A percentile compares a stretch with the other conserved stretches of the same genome.
phyloP scores from a whole-genome alignment of 2,888 invertebrate genomes.

The Prenolepis imparis region DNA sequence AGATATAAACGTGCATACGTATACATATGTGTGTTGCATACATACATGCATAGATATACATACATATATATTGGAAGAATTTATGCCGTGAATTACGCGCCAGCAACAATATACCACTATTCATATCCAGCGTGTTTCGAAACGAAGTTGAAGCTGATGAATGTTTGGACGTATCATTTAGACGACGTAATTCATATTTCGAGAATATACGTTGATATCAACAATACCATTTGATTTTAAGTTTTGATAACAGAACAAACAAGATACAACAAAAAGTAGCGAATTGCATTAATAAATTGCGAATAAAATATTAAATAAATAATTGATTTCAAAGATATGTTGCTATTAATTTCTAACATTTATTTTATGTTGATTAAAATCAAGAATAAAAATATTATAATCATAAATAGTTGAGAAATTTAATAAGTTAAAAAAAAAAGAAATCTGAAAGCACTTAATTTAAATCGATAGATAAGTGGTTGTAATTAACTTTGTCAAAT shows the following conservation, averaged over 20 bases:
- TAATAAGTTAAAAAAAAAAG: not conserved
- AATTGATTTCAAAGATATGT: not conserved
- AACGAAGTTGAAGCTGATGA: not conserved
- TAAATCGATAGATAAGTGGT: not conserved
- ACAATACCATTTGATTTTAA: not conserved
- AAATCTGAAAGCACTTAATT: not conserved
- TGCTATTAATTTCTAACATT: not conserved
- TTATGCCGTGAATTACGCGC: constrained; percentile 54
- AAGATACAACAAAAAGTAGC: not conserved
- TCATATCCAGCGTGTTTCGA: not conserved
- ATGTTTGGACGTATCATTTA: not conserved
- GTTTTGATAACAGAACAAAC: not conserved
- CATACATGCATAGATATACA: constrained; percentile 48
- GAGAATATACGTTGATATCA: not conserved
- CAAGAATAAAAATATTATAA: not conserved
- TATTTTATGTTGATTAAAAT: not conserved
- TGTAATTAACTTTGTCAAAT: not conserved
- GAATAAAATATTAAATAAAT: not conserved
- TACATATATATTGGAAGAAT: constrained; percentile 50
- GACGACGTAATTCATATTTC: not conserved
- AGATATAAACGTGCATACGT: constrained; percentile 48
- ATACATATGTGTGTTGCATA: constrained; percentile 47
- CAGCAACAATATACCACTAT: constrained; percentile 53
- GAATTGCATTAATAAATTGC: not conserved
- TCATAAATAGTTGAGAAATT: not conserved